These are phyloP conservation scores for Pterocles burchelli DNA, from an alignment of 2,113 vertebrate species.

Conservation along the genomic window DNA sequence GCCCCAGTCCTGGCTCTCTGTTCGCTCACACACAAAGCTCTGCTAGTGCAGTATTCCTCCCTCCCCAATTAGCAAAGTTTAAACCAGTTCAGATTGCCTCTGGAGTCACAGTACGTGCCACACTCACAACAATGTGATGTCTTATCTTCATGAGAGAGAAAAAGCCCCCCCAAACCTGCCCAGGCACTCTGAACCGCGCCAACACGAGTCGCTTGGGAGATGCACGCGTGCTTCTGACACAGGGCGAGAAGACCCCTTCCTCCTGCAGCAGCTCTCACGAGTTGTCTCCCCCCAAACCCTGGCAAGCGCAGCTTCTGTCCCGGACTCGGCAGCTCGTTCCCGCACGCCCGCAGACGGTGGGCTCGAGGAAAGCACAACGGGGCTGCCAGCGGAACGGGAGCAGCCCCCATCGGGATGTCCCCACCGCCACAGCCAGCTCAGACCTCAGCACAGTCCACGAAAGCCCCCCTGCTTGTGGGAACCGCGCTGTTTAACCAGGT, in stretches of 20 bases:
- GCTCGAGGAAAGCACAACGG: accelerated
- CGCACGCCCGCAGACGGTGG: accelerated
- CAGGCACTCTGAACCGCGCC: accelerated
- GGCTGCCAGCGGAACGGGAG: not conserved
- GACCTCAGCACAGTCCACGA: accelerated
- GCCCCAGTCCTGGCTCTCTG: not conserved
- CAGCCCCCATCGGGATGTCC: too few relatives aligned
- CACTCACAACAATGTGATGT: not conserved
- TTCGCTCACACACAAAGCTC: not conserved
- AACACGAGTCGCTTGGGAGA: accelerated
- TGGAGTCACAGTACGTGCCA: not conserved
- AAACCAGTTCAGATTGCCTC: not conserved
- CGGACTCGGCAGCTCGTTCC: accelerated
- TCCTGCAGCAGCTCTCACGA: not conserved
- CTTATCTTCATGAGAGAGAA: not conserved
- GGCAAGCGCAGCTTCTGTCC: accelerated
- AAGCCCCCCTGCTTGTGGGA: accelerated
- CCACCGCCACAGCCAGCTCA: accelerated
- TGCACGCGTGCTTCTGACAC: accelerated
- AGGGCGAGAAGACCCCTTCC: accelerated
- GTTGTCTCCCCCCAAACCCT: not conserved
- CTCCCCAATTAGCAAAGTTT: not conserved
- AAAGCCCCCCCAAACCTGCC: accelerated
- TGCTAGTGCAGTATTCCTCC: not conserved
- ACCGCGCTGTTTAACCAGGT: not conserved